Evolutionary conservation across 2,113 vertebrate species (phyloP).

Genomic region (Phodopus roborovskii): DNA sequence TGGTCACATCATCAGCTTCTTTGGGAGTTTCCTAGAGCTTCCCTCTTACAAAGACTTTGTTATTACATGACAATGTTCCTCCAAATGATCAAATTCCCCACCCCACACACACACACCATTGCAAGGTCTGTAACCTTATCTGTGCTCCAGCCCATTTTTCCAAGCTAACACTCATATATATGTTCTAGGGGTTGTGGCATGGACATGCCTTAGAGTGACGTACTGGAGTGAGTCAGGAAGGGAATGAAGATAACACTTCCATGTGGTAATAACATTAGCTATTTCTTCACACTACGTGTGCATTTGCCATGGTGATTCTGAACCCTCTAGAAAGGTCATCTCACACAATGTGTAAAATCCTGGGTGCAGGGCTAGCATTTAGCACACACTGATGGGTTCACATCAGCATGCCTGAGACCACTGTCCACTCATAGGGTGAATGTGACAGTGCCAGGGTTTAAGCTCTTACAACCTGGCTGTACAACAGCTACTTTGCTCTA

Average conservation of each 20-base stretch:
- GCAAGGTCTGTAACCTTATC: background rate
- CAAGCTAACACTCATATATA: background rate
- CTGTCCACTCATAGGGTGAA: no score
- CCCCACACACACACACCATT: background rate
- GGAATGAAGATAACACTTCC: background rate
- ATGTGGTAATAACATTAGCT: background rate
- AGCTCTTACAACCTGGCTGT: background rate
- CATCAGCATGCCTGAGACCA: background rate
- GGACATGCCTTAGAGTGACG: background rate
- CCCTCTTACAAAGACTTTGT: background rate
- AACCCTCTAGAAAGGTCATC: background rate
- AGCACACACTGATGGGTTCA: background rate
- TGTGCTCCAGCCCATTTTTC: background rate
- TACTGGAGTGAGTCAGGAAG: accelerated
- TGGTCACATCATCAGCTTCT: background rate
- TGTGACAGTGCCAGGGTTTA: background rate
- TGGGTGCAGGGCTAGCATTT: background rate
- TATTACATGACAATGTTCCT: background rate
- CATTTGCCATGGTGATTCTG: background rate
- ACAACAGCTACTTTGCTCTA: background rate
- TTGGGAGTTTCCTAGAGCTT: background rate
- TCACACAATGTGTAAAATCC: background rate
- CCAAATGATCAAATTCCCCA: background rate
- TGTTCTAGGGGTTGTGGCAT: background rate
- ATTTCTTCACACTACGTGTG: background rate